Evolutionary conservation across 2,888 invertebrate genomes (phyloP).

Genomic region (Phengaris alcon): DNA sequence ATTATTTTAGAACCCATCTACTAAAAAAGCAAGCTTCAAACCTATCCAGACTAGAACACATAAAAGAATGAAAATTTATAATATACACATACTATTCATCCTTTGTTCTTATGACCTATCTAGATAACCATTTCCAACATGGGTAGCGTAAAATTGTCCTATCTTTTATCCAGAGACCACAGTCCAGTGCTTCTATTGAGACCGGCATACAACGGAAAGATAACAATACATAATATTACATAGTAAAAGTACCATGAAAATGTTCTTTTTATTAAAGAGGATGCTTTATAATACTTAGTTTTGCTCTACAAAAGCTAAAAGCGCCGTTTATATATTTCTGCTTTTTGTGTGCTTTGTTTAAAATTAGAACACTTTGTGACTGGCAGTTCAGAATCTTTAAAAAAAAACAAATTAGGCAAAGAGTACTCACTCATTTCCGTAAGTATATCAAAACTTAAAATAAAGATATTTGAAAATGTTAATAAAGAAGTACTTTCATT

Average conservation of each 20-base stretch:
- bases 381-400: background rate
- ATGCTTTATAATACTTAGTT: background rate
- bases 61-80: conserved; percentile 3
- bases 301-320: background rate
- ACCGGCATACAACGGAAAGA: background rate
- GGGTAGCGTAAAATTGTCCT: conserved; percentile 8
- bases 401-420: background rate
- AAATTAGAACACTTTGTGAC: background rate
- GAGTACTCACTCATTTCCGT: background rate
- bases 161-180: conserved; percentile 5
- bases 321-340: background rate
- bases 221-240: conserved; percentile 11
- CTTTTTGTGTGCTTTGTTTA: background rate
- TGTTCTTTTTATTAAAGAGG: conserved; percentile 3
- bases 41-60: background rate
- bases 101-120: conserved; percentile 14
- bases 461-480: too few species aligned
- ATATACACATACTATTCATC: background rate
- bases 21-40: background rate
- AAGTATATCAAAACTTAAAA: background rate
- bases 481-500: too few species aligned
- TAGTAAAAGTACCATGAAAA: conserved; percentile 6
- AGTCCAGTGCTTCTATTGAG: conserved; percentile 10
- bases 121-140: conserved; percentile 3
- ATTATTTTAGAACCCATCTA: too few species aligned